phyloP scores from a whole-genome alignment of 2,797 vertebrate species.

The Gastrophryne carolinensis region DNA sequence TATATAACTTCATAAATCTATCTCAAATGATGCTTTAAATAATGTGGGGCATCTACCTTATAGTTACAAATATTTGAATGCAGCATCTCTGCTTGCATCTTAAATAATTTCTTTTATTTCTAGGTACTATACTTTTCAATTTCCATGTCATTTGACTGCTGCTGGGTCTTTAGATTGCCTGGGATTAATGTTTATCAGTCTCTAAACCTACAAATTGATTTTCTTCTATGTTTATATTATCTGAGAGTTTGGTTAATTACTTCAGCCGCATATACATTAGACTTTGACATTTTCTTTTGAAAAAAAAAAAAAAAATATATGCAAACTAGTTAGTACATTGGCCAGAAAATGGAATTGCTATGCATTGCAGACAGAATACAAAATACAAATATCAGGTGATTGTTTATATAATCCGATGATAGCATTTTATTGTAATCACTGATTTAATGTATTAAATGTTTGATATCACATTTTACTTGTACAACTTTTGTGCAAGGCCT shows the following conservation, averaged over 20 bases:
- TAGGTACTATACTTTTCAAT: neutral
- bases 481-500: too few relatives aligned
- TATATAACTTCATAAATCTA: too few relatives aligned
- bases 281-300: constrained; percentile 9
- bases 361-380: too few relatives aligned
- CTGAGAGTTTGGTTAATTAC: constrained; percentile 25
- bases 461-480: too few relatives aligned
- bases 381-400: too few relatives aligned
- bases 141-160: constrained; percentile 9
- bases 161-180: neutral
- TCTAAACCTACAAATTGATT: constrained; percentile 18
- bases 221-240: constrained; percentile 9
- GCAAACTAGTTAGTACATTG: too few relatives aligned
- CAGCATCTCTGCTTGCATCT: neutral
- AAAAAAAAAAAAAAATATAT: neutral
- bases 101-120: neutral
- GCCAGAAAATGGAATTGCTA: too few relatives aligned
- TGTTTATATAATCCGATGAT: too few relatives aligned
- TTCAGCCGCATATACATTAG: constrained; percentile 10
- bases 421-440: too few relatives aligned
- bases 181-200: constrained; percentile 24
- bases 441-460: too few relatives aligned
- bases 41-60: too few relatives aligned
- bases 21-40: too few relatives aligned
- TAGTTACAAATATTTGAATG: neutral